A percentile compares a stretch with the other conserved stretches of the same genome.
phyloP scores from a whole-genome alignment of 2,113 vertebrate genomes.

The Hyperoodon ampullatus region DNA sequence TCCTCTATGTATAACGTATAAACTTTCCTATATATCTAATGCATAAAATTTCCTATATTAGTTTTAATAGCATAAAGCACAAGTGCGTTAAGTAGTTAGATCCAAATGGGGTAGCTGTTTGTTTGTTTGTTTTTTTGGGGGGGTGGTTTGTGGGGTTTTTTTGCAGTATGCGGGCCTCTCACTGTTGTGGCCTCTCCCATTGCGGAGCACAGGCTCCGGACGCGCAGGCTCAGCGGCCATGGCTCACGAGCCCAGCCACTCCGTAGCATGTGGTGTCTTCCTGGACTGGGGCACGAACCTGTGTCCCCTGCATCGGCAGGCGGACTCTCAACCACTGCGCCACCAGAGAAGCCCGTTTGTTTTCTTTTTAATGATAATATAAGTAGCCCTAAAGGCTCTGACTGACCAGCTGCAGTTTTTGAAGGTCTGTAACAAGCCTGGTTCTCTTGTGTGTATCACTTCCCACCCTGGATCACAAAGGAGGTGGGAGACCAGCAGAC shows the following conservation, averaged over 20 bases:
- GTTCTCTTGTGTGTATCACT: not conserved
- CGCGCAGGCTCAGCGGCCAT: too few species aligned
- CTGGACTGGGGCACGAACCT: too few species aligned
- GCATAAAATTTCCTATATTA: not conserved
- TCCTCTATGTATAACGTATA: not conserved
- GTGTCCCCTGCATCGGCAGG: too few species aligned
- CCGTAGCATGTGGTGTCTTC: too few species aligned
- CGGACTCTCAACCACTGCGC: too few species aligned
- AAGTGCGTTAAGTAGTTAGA: not conserved
- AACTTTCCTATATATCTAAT: not conserved
- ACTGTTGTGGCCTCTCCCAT: too few species aligned
- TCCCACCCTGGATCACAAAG: not conserved
- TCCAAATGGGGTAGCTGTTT: not conserved
- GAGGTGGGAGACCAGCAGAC: not conserved
- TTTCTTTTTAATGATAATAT: not conserved
- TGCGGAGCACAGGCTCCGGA: too few species aligned
- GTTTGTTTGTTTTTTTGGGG: too few species aligned
- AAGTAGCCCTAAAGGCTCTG: not conserved
- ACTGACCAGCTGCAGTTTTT: not conserved
- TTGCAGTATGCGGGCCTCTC: too few species aligned
- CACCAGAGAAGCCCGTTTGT: too few species aligned
- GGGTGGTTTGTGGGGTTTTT: too few species aligned
- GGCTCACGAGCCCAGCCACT: too few species aligned
- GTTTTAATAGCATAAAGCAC: not conserved
- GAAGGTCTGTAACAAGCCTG: not conserved